These are phyloP conservation scores for Nezara viridula DNA, from an alignment of 2,888 invertebrate species.

Conservation along the genomic window DNA sequence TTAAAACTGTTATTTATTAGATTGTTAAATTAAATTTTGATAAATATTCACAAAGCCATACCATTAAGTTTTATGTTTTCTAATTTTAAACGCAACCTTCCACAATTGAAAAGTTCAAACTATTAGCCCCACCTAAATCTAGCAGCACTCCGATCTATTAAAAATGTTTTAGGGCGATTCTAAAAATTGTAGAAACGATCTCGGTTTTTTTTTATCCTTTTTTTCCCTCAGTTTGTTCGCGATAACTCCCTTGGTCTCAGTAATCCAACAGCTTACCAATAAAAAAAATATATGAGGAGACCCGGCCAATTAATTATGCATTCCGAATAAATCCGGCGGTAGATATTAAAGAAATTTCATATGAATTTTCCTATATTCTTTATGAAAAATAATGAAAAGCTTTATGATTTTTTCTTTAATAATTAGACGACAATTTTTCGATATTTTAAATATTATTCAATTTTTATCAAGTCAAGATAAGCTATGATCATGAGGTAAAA, in stretches of 20 bases:
- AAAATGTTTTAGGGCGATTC: neutral
- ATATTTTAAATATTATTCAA: too few species aligned
- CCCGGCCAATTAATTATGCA: neutral
- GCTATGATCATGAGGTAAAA: too few species aligned
- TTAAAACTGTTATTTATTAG: too few species aligned
- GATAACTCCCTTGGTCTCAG: neutral
- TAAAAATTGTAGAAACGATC: too few species aligned
- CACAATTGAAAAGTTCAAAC: neutral
- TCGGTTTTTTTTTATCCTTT: neutral
- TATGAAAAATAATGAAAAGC: neutral
- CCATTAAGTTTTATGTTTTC: neutral
- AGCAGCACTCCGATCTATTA: neutral
- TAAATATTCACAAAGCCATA: neutral
- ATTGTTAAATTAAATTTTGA: neutral
- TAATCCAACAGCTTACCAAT: neutral
- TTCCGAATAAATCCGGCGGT: neutral
- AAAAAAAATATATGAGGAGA: neutral
- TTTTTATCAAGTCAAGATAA: too few species aligned
- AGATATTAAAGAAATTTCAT: neutral
- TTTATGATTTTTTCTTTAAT: neutral
- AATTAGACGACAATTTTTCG: too few species aligned
- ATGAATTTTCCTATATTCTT: neutral
- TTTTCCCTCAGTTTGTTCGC: neutral
- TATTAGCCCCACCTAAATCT: neutral
- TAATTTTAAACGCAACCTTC: neutral